Percentiles rank a stretch among this genome's conserved stretches.
Conservation (phyloP, 2,797 vertebrate species). For the Distichodus sexfasciatus region DNA sequence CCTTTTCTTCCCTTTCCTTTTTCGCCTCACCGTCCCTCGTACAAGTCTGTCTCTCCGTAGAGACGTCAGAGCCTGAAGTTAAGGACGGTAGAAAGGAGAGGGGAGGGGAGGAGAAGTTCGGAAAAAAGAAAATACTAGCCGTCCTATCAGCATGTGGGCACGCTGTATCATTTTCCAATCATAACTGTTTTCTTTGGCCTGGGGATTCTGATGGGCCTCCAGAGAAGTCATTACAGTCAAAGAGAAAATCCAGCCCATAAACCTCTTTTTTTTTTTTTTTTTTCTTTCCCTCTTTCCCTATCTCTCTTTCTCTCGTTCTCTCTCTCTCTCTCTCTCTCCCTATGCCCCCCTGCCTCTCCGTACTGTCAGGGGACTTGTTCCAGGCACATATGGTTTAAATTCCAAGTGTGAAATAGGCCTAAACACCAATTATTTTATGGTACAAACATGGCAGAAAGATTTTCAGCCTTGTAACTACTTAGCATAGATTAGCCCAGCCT, state of each 20-base stretch:
- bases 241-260: conserved; percentile 56
- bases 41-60: conserved; percentile 25
- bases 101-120: conserved; percentile 52
- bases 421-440: conserved; percentile 69
- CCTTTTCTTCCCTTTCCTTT: conserved; percentile 35
- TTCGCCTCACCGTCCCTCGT: conserved; percentile 22
- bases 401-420: conserved; percentile 64
- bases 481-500: conserved; percentile 62
- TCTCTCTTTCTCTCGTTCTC: background rate
- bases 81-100: conserved; percentile 16
- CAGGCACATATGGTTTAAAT: conserved; percentile 66
- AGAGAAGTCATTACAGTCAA: conserved; percentile 59
- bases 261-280: conserved; percentile 38
- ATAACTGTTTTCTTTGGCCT: conserved; percentile 65
- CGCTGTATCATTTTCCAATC: conserved; percentile 64
- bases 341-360: conserved; percentile 29
- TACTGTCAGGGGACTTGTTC: conserved; percentile 49
- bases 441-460: conserved; percentile 68
- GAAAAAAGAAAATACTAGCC: conserved; percentile 55
- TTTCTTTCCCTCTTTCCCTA: conserved; percentile 11
- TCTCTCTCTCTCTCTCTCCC: background rate
- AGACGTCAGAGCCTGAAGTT: conserved; percentile 43
- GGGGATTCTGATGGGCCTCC: conserved; percentile 58
- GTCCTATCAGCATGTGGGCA: conserved; percentile 65
- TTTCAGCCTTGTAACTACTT: conserved; percentile 62